Evolutionary conservation across 2,113 vertebrate species (phyloP).

Genomic region (Polypterus senegalus): DNA sequence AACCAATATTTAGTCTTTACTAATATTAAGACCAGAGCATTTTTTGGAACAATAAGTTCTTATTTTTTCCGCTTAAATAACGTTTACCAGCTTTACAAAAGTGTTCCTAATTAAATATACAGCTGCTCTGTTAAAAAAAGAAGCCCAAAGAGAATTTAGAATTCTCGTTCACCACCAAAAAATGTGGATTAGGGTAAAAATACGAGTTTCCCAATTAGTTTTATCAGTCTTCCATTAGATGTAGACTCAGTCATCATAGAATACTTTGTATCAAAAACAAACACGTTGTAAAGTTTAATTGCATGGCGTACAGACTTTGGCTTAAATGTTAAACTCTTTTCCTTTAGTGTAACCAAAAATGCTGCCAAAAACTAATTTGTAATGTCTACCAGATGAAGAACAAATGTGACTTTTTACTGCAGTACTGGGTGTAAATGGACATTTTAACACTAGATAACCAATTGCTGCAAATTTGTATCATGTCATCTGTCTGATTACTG

Average conservation of each 20-base stretch:
- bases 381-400: slow-evolving; percentile 47
- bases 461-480: too few species aligned
- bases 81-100: neutral
- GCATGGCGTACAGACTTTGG: slow-evolving; percentile 33
- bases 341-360: slow-evolving; percentile 34
- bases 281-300: slow-evolving; percentile 56
- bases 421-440: slow-evolving; percentile 35
- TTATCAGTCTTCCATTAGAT: slow-evolving; percentile 27
- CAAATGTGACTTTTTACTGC: slow-evolving; percentile 33
- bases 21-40: too few species aligned
- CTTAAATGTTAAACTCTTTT: slow-evolving; percentile 36
- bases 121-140: slow-evolving; percentile 4
- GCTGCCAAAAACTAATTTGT: slow-evolving; percentile 47
- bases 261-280: slow-evolving; percentile 49
- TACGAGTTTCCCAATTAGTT: slow-evolving; percentile 5
- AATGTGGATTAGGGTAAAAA: slow-evolving; percentile 8
- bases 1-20: too few species aligned
- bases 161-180: neutral
- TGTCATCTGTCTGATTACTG: too few species aligned
- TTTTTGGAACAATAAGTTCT: too few species aligned
- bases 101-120: slow-evolving; percentile 2
- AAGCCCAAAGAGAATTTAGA: neutral
- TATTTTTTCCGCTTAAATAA: too few species aligned
- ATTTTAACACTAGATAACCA: neutral
- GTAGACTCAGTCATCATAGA: slow-evolving; percentile 32